A percentile compares a stretch with the other conserved stretches of the same genome.
These are phyloP conservation scores for Ruditapes philippinarum DNA, from an alignment of 1,140 invertebrate species.

Conservation along the genomic window DNA sequence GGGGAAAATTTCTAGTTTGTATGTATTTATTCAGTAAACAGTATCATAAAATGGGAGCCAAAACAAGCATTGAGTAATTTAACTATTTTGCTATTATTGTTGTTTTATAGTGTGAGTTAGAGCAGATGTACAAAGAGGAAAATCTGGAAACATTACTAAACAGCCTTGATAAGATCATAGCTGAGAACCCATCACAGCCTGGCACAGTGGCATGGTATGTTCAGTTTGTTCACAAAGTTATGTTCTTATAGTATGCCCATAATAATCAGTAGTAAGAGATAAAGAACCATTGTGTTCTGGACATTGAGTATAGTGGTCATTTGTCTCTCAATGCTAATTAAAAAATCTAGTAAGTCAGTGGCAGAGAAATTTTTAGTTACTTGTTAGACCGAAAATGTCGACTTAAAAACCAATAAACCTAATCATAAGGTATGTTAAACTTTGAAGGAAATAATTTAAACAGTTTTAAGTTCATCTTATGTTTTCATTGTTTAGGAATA, in stretches of 20 bases:
- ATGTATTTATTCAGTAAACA: too few species aligned
- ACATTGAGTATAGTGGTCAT: too few species aligned
- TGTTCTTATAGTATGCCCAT: not conserved
- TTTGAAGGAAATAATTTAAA: too few species aligned
- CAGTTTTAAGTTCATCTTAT: too few species aligned
- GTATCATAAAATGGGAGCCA: not conserved
- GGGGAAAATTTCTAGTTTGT: too few species aligned
- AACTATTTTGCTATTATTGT: not conserved
- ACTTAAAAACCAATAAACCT: too few species aligned
- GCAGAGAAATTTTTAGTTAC: not conserved
- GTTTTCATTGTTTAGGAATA: too few species aligned
- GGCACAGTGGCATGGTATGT: not conserved
- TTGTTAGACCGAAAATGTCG: too few species aligned
- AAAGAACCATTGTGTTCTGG: not conserved
- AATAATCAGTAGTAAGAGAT: not conserved
- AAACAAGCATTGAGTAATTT: not conserved
- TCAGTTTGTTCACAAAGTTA: too few species aligned
- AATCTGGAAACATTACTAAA: constrained; percentile 36
- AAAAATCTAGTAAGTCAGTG: too few species aligned
- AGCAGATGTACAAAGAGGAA: constrained; percentile 50
- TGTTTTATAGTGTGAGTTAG: constrained; percentile 37
- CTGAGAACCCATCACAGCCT: not conserved
- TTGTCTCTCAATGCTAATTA: too few species aligned
- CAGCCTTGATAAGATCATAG: constrained; percentile 16
- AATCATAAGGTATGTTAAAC: too few species aligned